Conservation (phyloP, 2,113 vertebrate species). For the Xenus cinereus region DNA sequence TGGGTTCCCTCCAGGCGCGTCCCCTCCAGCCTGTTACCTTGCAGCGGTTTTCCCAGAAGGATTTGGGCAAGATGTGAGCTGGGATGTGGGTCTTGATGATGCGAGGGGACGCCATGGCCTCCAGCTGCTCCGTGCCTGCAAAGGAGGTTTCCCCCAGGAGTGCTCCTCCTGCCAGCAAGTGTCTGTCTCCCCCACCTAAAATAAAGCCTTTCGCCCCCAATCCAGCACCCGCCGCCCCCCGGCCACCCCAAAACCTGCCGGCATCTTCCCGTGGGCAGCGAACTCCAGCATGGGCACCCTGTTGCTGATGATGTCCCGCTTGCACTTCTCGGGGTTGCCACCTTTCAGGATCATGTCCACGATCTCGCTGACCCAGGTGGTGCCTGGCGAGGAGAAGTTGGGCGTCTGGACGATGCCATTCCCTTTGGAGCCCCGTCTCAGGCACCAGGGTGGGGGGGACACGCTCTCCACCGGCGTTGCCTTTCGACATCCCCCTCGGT, state of each 20-base stretch:
- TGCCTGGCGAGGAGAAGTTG: neutral
- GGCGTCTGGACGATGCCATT: fast-evolving
- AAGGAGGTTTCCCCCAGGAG: neutral
- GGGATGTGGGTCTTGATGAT: constrained; percentile 77
- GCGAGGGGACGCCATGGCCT: constrained; percentile 56
- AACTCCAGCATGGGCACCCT: constrained; percentile 73
- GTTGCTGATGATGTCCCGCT: neutral
- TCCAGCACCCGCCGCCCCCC: too few relatives aligned
- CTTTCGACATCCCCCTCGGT: fast-evolving
- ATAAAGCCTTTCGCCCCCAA: neutral
- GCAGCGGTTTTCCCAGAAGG: constrained; percentile 76
- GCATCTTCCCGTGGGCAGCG: neutral
- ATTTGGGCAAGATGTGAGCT: constrained; percentile 66
- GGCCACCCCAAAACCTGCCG: neutral
- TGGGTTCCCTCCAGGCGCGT: neutral
- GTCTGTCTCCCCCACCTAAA: neutral
- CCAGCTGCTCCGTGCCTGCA: constrained; percentile 63
- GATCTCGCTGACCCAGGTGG: constrained; percentile 78
- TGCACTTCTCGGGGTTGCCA: constrained; percentile 53
- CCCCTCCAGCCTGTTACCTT: constrained; percentile 62
- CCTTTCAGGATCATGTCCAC: constrained; percentile 69
- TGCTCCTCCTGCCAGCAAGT: fast-evolving
- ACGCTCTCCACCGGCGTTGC: fast-evolving
- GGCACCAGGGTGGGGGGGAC: neutral
- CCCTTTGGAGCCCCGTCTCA: fast-evolving